Evolutionary conservation across 2,113 vertebrate species (phyloP).

Genomic region (Brachirus orientalis): DNA sequence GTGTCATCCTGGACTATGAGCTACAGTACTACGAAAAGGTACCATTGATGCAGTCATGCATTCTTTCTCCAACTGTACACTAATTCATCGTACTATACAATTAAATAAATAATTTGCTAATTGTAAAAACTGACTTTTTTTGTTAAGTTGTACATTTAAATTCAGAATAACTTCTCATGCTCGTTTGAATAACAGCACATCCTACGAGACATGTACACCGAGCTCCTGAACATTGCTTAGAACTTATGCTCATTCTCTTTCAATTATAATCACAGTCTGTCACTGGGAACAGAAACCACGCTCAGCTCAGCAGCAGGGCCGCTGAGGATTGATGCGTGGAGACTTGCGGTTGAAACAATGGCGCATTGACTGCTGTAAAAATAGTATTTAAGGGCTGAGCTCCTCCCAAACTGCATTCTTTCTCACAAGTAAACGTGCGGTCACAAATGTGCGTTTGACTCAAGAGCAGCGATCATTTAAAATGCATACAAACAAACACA

Average conservation of each 20-base stretch:
- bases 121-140: slow-evolving; percentile 13
- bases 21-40: slow-evolving; percentile 98
- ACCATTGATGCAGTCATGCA: slow-evolving; percentile 26
- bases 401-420: slow-evolving; percentile 44
- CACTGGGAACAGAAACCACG: slow-evolving; percentile 64
- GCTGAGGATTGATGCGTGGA: slow-evolving; percentile 64
- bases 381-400: slow-evolving; percentile 62
- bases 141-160: slow-evolving; percentile 19
- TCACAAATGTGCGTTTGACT: slow-evolving; percentile 15
- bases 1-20: slow-evolving; percentile 97
- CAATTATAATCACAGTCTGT: slow-evolving; percentile 75
- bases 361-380: slow-evolving; percentile 70
- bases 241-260: slow-evolving; percentile 70
- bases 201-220: slow-evolving; percentile 34
- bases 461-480: background rate
- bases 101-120: slow-evolving; percentile 10
- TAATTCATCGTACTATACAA: background rate
- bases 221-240: slow-evolving; percentile 57
- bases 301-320: slow-evolving; percentile 51
- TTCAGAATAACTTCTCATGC: slow-evolving; percentile 26
- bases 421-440: slow-evolving; percentile 55
- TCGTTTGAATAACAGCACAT: slow-evolving; percentile 35
- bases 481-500: slow-evolving; percentile 3
- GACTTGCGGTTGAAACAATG: slow-evolving; percentile 77
- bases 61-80: background rate